Conservation (phyloP, 1,140 invertebrate genomes). For the Calephelis nemesis region DNA sequence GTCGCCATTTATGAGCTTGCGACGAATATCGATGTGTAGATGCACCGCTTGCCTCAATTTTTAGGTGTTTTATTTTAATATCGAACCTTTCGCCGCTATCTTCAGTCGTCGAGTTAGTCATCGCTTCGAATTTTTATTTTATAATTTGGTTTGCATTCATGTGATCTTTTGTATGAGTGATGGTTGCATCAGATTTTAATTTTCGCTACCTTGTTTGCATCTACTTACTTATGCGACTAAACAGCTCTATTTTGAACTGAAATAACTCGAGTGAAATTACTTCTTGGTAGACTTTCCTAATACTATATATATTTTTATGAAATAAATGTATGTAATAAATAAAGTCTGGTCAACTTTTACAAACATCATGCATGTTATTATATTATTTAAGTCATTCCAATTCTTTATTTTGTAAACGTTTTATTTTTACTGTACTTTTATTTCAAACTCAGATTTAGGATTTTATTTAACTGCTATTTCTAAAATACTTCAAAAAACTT, state of each 20-base stretch:
- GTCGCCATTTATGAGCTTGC: conserved; percentile 66
- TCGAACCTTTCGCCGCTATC: conserved; percentile 44
- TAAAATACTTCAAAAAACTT: background rate
- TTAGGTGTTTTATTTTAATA: conserved; percentile 64
- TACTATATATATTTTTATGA: background rate
- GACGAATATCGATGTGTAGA: conserved; percentile 72
- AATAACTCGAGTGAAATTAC: background rate
- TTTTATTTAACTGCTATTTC: background rate
- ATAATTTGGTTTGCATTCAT: conserved; percentile 42
- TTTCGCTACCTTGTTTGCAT: conserved; percentile 17
- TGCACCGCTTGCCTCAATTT: conserved; percentile 70
- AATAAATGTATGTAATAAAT: conserved; percentile 18
- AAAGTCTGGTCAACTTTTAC: conserved; percentile 43
- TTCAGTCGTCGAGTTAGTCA: conserved; percentile 37
- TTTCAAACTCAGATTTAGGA: conserved; percentile 5
- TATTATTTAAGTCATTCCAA: conserved; percentile 19
- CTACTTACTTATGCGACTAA: conserved; percentile 1
- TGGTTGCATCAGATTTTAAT: conserved; percentile 43
- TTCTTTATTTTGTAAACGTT: conserved; percentile 6
- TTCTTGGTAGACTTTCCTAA: background rate
- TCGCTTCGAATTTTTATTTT: conserved; percentile 48
- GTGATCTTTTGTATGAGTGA: conserved; percentile 36
- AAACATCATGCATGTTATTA: conserved; percentile 39
- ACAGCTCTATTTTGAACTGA: background rate
- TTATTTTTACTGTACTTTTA: background rate